Base-by-base conservation (phyloP, 2,113 vertebrate species). In the Spermophilus dauricus region DNA sequence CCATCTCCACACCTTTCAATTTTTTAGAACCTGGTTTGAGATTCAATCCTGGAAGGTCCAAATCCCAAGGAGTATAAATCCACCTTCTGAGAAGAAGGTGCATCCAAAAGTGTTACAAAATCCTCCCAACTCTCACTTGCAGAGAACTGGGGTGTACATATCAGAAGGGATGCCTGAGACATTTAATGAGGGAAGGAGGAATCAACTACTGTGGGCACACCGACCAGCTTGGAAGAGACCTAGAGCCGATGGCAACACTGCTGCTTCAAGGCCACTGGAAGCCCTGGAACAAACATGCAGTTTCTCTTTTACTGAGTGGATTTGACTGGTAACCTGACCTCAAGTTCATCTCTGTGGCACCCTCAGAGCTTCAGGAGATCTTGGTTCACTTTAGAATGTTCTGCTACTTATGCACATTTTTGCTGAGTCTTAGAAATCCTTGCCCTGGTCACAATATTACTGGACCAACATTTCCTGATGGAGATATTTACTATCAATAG, bases 341-440 rank as follows among this genome's bases (percentile, higher is more conserved):
- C 24, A 42, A 17, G 0, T 8, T 4, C 18, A 26, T 8, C n/a
- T 69, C 32, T 30, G 3, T 0, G 2, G 14, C 28, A 24, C 5
- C 10, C 14, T 63, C 45, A n/a, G 30, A 9, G 24, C 22, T 1
- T 51, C 61, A 37, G n/a, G 14, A 30, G 8, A 1, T 26, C n/a
- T 24, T 56, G 45, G 45, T 45, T 45, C 45, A 45, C 12, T 53
- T 80, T 26, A 18, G 18, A 0, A 26, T 24, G 22, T 58, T 89
- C 73, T 67, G 16, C 12, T 88, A 39, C 73, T 45, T 32, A 17
- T 56, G 3, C 0, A 6, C 39, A 7, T 69, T 61, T 48, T 34
- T 45, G 7, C 30, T 3, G 0, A 67, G 28, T 61, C 8, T 26
- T 30, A 7, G 32, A 80, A 26, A 53, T 28, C 18, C 5, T 56